These are phyloP conservation scores for Andricus curvator DNA, from an alignment of 2,888 invertebrate genomes.

Conservation along the genomic window DNA sequence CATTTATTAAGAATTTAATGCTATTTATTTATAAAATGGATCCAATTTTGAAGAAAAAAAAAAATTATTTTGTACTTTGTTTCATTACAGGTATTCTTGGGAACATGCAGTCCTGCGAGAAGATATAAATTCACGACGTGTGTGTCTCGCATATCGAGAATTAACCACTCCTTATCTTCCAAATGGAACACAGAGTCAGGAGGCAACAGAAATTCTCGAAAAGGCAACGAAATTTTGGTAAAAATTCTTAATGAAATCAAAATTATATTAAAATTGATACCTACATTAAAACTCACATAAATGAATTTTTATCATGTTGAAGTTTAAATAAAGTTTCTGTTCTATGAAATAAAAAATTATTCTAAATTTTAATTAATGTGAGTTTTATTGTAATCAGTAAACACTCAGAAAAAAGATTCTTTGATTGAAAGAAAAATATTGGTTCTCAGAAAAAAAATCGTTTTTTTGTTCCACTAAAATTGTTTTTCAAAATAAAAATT, in stretches of 20 bases:
- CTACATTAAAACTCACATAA: background rate
- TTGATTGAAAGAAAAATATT: no score
- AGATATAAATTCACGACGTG: constrained; percentile 88
- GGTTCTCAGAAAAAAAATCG: no score
- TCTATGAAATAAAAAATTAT: background rate
- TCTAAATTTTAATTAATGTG: background rate
- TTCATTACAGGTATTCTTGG: constrained; percentile 85
- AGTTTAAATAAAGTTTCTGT: no score
- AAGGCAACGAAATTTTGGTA: constrained; percentile 82
- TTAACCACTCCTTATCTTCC: constrained; percentile 90
- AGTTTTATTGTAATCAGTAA: background rate
- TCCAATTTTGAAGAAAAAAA: background rate
- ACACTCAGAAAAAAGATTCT: background rate
- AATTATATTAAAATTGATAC: constrained; percentile 11
- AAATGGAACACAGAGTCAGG: constrained; percentile 80
- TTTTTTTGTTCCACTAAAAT: no score
- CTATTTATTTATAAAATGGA: no score
- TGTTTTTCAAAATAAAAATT: no score
- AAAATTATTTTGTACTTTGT: constrained; percentile 6
- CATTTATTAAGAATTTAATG: no score
- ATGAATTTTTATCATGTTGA: background rate
- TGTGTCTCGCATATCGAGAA: constrained; percentile 97
- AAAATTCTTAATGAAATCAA: constrained; percentile 41
- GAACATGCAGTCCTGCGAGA: constrained; percentile 93
- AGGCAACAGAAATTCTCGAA: constrained; percentile 81